phyloP scores from a whole-genome alignment of 2,797 vertebrate species.

The Sphenopsis melanotis region DNA sequence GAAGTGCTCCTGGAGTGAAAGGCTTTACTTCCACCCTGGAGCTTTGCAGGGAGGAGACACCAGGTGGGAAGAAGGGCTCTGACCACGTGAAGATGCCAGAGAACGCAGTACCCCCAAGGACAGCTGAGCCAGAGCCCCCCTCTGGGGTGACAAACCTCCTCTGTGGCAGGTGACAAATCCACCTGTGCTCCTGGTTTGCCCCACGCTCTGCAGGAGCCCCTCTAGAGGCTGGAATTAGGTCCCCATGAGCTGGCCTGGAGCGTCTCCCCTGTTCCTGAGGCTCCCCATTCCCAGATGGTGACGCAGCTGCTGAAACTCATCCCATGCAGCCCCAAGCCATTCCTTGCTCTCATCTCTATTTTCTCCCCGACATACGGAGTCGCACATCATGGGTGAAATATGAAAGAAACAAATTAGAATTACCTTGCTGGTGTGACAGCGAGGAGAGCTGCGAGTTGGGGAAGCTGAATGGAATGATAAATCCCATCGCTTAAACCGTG shows the following conservation, averaged over 20 bases:
- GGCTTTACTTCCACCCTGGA: neutral
- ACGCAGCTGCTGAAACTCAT: neutral
- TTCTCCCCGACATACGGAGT: neutral
- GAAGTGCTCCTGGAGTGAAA: neutral
- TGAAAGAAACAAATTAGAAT: conserved; percentile 43
- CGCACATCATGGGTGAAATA: conserved; percentile 7
- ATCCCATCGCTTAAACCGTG: conserved; percentile 28
- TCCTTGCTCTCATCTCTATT: neutral
- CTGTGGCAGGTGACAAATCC: neutral
- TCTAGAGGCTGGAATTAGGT: neutral
- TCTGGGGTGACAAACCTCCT: neutral
- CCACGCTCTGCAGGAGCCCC: accelerated
- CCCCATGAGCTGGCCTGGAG: too few species aligned
- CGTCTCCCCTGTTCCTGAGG: accelerated
- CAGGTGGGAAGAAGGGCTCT: neutral
- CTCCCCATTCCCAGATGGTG: neutral
- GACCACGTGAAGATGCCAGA: accelerated
- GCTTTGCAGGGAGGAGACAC: neutral
- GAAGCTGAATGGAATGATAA: conserved; percentile 23
- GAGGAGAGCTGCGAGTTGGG: neutral
- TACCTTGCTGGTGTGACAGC: neutral
- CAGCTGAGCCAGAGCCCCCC: neutral
- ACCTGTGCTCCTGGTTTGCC: neutral
- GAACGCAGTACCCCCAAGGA: neutral
- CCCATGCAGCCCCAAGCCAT: neutral